phyloP scores from a whole-genome alignment of 2,113 vertebrate genomes.

The Dromiciops gliroides region DNA sequence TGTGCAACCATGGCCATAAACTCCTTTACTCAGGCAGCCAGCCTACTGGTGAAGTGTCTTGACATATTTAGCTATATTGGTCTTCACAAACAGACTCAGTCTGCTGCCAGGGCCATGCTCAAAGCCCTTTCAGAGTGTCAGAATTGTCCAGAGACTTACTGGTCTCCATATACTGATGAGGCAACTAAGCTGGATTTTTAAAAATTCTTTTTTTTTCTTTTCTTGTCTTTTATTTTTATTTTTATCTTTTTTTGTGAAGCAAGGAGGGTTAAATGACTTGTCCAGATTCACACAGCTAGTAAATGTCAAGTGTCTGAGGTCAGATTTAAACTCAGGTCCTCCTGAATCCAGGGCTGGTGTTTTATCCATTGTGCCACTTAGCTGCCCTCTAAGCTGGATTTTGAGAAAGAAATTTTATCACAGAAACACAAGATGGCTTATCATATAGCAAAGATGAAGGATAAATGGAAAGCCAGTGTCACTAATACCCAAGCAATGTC shows the following conservation, averaged over 20 bases:
- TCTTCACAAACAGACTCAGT: not conserved
- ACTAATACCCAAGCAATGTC: not conserved
- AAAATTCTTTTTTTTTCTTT: too few species aligned
- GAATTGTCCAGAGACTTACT: not conserved
- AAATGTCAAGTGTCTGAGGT: too few species aligned
- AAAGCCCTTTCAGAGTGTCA: not conserved
- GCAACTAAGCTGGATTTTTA: not conserved
- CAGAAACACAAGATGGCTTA: not conserved
- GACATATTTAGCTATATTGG: not conserved
- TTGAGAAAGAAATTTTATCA: not conserved
- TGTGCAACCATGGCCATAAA: not conserved
- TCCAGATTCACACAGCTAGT: too few species aligned
- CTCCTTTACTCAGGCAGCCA: not conserved
- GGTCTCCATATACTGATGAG: not conserved
- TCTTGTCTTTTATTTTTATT: too few species aligned
- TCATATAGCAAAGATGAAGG: not conserved
- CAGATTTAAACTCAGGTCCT: too few species aligned
- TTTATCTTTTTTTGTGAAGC: too few species aligned
- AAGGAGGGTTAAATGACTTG: too few species aligned
- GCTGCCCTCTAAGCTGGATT: not conserved
- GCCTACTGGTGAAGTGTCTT: not conserved
- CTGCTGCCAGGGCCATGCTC: not conserved
- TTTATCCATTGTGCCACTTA: too few species aligned
- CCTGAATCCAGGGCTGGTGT: too few species aligned
- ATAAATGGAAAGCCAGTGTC: not conserved